Percentiles rank a stretch among this genome's conserved stretches.
These are phyloP conservation scores for Columbina picui DNA, from an alignment of 2,113 vertebrate species.

Conservation along the genomic window DNA sequence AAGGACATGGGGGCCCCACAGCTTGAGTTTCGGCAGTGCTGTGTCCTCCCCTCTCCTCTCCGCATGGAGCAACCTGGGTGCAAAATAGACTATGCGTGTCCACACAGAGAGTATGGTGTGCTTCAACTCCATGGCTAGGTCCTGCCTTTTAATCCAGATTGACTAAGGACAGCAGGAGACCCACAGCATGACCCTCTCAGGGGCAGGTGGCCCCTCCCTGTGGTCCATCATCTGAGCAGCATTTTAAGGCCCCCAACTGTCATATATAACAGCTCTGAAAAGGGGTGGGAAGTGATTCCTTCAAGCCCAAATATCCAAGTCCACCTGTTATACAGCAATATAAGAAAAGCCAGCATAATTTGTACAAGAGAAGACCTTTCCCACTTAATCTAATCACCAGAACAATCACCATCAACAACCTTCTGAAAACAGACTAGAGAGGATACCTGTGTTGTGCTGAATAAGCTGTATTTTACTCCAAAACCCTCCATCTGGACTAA, in stretches of 20 bases:
- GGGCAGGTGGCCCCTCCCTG: not conserved
- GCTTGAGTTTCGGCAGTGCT: fast-evolving
- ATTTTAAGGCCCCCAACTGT: not conserved
- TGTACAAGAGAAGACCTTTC: not conserved
- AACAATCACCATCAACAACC: not conserved
- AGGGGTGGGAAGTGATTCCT: not conserved
- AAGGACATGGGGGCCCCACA: not conserved
- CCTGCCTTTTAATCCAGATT: not conserved
- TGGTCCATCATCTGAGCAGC: not conserved
- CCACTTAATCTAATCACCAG: not conserved
- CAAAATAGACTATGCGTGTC: not conserved
- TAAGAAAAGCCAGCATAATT: not conserved
- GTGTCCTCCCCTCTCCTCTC: not conserved
- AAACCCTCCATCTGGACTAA: not conserved
- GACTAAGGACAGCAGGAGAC: not conserved
- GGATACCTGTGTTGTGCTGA: not conserved
- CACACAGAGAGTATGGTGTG: too few relatives aligned
- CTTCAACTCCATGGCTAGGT: not conserved
- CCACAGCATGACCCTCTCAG: not conserved
- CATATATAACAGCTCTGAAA: not conserved
- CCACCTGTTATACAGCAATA: not conserved
- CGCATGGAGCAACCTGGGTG: fast-evolving
- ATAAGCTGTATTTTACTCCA: not conserved
- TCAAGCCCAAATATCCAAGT: not conserved
- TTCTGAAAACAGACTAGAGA: not conserved